These are phyloP conservation scores for Ophion slaviceki DNA, from an alignment of 2,888 invertebrate genomes.

Conservation along the genomic window DNA sequence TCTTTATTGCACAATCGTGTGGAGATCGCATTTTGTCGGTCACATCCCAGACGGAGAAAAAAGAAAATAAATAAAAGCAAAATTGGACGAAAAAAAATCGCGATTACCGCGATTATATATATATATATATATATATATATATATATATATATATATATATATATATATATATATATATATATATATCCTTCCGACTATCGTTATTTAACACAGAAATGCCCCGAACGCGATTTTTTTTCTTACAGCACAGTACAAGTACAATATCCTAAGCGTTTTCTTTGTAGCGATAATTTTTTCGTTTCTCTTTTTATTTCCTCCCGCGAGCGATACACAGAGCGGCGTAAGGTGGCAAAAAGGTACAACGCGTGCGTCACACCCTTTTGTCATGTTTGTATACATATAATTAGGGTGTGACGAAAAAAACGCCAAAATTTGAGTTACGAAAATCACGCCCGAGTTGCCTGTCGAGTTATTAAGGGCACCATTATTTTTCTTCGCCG, in stretches of 20 bases:
- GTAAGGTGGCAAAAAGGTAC: background rate
- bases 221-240: constrained; percentile 1
- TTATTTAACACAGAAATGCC: background rate
- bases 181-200: background rate
- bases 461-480: background rate
- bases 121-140: too few species aligned
- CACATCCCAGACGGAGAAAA: background rate
- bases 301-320: background rate
- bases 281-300: background rate
- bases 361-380: background rate
- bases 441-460: background rate
- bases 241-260: background rate
- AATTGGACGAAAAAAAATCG: background rate
- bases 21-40: background rate
- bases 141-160: too few species aligned
- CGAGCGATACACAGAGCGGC: background rate
- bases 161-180: constrained; percentile 10
- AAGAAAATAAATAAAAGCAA: background rate
- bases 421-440: background rate
- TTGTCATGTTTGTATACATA: background rate
- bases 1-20: background rate
- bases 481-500: background rate
- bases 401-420: background rate
- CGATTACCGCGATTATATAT: background rate
- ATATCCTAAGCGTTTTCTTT: background rate